Evolutionary conservation across 1,140 invertebrate genomes (phyloP), one percentile per base, ranked within the genome.

Genomic region (Drosophila truncata): DNA sequence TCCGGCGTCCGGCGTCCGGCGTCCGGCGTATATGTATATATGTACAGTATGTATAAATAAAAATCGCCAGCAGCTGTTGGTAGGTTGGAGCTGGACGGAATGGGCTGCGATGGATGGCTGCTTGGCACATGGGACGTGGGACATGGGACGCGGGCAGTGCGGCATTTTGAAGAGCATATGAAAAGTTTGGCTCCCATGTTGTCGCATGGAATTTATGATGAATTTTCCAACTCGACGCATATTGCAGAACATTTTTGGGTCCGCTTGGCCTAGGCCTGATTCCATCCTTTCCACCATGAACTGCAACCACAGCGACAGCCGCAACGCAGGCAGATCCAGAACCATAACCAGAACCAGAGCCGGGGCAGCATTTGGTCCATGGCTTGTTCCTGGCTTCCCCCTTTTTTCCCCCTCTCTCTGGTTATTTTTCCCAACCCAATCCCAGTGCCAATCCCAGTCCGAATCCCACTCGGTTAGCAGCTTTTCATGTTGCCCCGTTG

Each of bases 201-300:
- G 80, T 58, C 77, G 84, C 85, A 88, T 87, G 86, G 86, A 87
- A 87, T 88, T 87, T 87, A 88, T 87, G 84, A 87, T 88, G 84
- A 88, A 90, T 87, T 88, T 90, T 78, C 84, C 85, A 78, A 83
- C 80, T 71, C 73, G 84, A 81, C 84, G 84, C 84, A 87, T 87
- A 87, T 87, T 87, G 84, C 84, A 87, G 80, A 87, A 87, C 84
- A 87, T 87, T 87, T 87, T 87, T 88, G 84, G 84, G 84, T 70
- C 61, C 59, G 78, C 65, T 67, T 58, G 74, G 75, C 75, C 74
- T 78, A 78, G 57, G 58, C 75, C 65, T 46, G 63, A 61, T 59
- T 42, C 13, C 71, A 25, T 23, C 18, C 46, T 31, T 31, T 54
- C 58, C 47, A 63, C 64, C 82, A 85, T 85, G 67, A 83, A 88